A percentile compares a stretch with the other conserved stretches of the same genome.
These are phyloP conservation scores for Apis dorsata DNA, from an alignment of 1,140 invertebrate species.

Conservation along the genomic window DNA sequence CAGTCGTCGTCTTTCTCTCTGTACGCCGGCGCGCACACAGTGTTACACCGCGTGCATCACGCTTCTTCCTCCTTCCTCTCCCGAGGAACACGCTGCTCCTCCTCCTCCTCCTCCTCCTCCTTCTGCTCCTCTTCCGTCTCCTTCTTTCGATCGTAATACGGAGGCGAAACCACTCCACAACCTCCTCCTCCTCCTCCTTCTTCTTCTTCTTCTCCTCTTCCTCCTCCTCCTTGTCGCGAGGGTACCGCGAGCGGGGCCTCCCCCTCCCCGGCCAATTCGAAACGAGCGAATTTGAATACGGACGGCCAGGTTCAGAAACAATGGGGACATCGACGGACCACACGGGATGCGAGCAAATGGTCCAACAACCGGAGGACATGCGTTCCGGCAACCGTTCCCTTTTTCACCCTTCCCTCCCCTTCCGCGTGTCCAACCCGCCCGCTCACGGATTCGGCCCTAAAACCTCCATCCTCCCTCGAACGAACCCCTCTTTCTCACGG, in stretches of 20 bases:
- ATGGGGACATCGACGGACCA: conserved; percentile 80
- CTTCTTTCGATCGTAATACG: conserved; percentile 42
- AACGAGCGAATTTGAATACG: conserved; percentile 67
- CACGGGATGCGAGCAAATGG: conserved; percentile 81
- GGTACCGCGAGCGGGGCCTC: not conserved
- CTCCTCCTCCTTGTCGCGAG: conserved; percentile 3
- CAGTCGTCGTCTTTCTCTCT: conserved; percentile 53
- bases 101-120: not conserved
- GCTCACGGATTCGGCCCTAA: not conserved
- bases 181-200: not conserved
- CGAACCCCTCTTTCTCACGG: too few species aligned
- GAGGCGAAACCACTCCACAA: not conserved
- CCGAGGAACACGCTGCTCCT: conserved; percentile 31
- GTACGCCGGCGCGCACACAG: conserved; percentile 42
- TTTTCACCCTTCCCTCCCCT: not conserved
- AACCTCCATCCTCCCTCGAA: too few species aligned
- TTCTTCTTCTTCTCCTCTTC: conserved; percentile 12
- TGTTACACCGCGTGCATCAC: conserved; percentile 62
- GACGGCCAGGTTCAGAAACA: conserved; percentile 72
- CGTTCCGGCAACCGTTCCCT: conserved; percentile 72
- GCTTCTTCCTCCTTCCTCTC: conserved; percentile 37
- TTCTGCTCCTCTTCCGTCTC: conserved; percentile 12
- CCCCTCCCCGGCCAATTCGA: conserved; percentile 54
- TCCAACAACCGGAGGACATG: conserved; percentile 80
- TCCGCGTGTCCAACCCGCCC: not conserved